Evolutionary conservation across 2,888 invertebrate species (phyloP).

Genomic region (Actias luna): DNA sequence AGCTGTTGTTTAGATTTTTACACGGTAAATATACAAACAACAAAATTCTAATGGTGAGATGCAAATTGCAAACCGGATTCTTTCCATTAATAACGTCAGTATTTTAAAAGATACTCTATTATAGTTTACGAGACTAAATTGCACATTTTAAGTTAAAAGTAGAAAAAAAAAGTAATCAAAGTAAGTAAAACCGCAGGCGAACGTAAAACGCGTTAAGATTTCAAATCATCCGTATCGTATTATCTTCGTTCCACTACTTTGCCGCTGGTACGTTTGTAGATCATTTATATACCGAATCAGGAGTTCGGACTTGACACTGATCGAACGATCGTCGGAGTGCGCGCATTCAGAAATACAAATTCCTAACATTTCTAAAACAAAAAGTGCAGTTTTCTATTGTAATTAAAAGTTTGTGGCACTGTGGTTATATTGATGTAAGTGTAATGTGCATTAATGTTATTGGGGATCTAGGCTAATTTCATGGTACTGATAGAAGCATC

Average conservation of each 20-base stretch:
- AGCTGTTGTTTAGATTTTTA: too few relatives aligned
- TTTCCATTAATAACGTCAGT: too few relatives aligned
- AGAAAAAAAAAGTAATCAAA: constrained; percentile 1
- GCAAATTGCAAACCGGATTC: too few relatives aligned
- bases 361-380: not conserved
- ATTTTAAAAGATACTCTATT: too few relatives aligned
- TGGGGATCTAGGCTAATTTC: not conserved
- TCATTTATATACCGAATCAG: constrained; percentile 77
- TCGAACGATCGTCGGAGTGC: constrained; percentile 47
- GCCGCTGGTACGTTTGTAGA: constrained; percentile 51
- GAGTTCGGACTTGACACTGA: constrained; percentile 67
- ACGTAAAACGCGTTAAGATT: constrained; percentile 14
- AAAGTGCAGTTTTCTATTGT: constrained; percentile 9
- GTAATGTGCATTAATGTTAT: not conserved
- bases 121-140: too few relatives aligned
- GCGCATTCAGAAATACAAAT: constrained; percentile 33
- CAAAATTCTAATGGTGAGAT: too few relatives aligned
- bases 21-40: too few relatives aligned
- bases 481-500: not conserved
- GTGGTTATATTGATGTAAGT: constrained; percentile 8
- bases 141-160: not conserved
- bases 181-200: constrained; percentile 14
- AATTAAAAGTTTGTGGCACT: not conserved
- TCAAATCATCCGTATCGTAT: constrained; percentile 36
- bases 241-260: constrained; percentile 43